A percentile compares a stretch with the other conserved stretches of the same genome.
These are phyloP conservation scores for Ethmia dodecea DNA, from an alignment of 2,888 invertebrate species.

Conservation along the genomic window DNA sequence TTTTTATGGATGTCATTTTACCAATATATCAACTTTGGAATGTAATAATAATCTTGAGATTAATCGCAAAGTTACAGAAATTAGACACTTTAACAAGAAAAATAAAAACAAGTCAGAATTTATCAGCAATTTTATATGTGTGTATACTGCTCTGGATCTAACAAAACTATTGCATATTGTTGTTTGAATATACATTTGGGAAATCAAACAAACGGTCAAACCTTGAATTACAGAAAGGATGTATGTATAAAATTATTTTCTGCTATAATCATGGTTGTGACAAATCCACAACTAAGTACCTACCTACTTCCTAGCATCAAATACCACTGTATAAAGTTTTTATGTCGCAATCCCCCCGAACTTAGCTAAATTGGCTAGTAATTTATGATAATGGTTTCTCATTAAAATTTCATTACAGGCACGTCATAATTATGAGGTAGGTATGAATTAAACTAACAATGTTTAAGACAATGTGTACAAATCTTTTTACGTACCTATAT, in stretches of 20 bases:
- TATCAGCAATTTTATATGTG: no score
- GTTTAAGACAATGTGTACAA: neutral
- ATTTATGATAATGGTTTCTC: slow-evolving; percentile 61
- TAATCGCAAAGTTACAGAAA: no score
- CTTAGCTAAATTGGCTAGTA: slow-evolving; percentile 55
- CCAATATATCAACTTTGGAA: no score
- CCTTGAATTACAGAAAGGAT: no score
- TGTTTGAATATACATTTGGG: no score
- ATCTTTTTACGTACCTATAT: no score
- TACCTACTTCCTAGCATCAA: slow-evolving; percentile 11
- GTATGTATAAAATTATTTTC: no score
- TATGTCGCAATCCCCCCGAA: slow-evolving; percentile 50
- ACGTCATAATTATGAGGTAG: slow-evolving; percentile 35
- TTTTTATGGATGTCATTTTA: no score
- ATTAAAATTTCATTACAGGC: slow-evolving; percentile 56
- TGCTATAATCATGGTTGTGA: neutral
- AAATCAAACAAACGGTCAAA: no score
- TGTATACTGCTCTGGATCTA: no score
- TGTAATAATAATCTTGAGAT: no score
- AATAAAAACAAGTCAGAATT: neutral
- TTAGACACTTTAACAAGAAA: neutral
- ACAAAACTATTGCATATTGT: no score
- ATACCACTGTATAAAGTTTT: slow-evolving; percentile 23
- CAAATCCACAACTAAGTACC: neutral
- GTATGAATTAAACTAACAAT: neutral